Conservation (phyloP, 92 coral and sea anemone genomes). For the Palythoa grandis region DNA sequence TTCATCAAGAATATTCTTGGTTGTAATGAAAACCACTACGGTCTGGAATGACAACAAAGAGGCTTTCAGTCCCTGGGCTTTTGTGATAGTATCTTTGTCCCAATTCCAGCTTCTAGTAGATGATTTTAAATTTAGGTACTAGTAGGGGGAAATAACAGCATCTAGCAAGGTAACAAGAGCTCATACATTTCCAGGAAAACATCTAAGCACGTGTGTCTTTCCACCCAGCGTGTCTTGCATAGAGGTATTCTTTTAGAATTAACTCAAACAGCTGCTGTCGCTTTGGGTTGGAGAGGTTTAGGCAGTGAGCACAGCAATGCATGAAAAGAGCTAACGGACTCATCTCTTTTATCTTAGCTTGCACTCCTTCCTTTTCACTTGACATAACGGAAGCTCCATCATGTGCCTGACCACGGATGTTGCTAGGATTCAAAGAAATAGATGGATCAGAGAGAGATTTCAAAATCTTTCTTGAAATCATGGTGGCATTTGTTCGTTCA, state of each 20-base stretch:
- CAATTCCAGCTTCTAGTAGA: constrained; percentile 62
- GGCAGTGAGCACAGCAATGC: constrained; percentile 70
- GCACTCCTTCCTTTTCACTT: constrained; percentile 66
- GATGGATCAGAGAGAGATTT: constrained; percentile 57
- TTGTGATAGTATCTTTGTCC: constrained; percentile 61
- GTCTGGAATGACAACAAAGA: constrained; percentile 57
- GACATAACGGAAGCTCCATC: constrained; percentile 61
- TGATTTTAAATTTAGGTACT: constrained; percentile 49
- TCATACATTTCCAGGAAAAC: constrained; percentile 57
- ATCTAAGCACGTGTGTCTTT: constrained; percentile 56
- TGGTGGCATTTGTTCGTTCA: constrained; percentile 58
- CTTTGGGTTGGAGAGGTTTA: constrained; percentile 65
- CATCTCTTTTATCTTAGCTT: constrained; percentile 61
- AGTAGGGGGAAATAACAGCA: constrained; percentile 58
- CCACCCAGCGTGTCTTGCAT: constrained; percentile 68
- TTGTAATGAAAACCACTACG: constrained; percentile 49
- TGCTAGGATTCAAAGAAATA: constrained; percentile 57
- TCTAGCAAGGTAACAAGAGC: constrained; percentile 52
- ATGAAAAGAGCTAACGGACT: constrained; percentile 61
- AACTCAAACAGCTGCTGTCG: constrained; percentile 55
- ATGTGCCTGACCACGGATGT: constrained; percentile 57
- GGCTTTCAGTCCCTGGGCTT: constrained; percentile 56
- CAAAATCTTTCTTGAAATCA: constrained; percentile 37
- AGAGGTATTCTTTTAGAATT: constrained; percentile 57
- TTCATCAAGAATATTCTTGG: constrained; percentile 56